Conservation (phyloP, 1,140 invertebrate genomes). For the Caenorhabditis latens region DNA sequence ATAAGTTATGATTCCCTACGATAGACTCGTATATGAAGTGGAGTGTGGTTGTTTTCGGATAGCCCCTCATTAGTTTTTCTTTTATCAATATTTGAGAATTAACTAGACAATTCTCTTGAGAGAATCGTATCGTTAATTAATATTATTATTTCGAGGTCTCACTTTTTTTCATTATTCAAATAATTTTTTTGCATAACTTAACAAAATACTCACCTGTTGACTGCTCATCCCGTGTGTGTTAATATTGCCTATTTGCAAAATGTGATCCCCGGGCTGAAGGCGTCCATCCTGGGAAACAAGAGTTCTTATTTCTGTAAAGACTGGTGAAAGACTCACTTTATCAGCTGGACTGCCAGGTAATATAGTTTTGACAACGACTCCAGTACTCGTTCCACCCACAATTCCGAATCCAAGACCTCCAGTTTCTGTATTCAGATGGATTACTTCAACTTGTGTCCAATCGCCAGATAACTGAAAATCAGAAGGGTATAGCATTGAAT, state of each 20-base stretch:
- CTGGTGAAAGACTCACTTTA: constrained; percentile 81
- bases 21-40: too few species aligned
- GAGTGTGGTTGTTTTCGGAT: too few species aligned
- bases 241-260: constrained; percentile 92
- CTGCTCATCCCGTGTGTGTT: constrained; percentile 91
- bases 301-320: neutral
- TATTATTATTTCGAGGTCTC: neutral
- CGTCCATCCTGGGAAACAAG: constrained; percentile 83
- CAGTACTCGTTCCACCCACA: constrained; percentile 92
- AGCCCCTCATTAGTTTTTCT: too few species aligned
- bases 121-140: neutral
- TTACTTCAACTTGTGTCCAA: constrained; percentile 76
- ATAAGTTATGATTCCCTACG: too few species aligned
- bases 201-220: constrained; percentile 82
- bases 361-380: constrained; percentile 96
- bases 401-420: constrained; percentile 87
- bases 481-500: too few species aligned
- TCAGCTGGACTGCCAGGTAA: constrained; percentile 91
- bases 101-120: neutral
- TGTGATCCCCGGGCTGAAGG: constrained; percentile 91
- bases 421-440: constrained; percentile 73
- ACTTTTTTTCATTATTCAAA: too few species aligned
- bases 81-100: too few species aligned
- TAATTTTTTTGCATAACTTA: neutral
- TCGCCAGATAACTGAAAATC: constrained; percentile 73